Conservation (phyloP, 2,113 vertebrate species). For the Naja naja region DNA sequence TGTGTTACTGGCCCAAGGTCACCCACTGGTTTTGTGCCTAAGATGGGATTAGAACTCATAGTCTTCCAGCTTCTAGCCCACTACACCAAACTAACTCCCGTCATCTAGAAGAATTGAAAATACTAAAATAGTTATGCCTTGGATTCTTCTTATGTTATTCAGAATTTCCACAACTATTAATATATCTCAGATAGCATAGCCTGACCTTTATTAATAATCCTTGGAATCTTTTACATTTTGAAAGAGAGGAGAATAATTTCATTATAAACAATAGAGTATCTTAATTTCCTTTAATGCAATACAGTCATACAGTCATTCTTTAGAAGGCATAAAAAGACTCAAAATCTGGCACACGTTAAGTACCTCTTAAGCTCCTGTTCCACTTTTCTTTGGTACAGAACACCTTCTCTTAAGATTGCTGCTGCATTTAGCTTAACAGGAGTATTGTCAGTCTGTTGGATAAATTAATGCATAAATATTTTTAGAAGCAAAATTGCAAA, state of each 20-base stretch:
- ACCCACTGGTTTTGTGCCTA: background rate
- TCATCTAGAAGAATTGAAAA: background rate
- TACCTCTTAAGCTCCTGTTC: slow-evolving; percentile 85
- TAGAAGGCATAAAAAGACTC: background rate
- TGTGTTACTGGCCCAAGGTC: background rate
- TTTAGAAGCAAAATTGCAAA: slow-evolving; percentile 48
- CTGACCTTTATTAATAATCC: background rate
- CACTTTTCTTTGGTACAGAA: slow-evolving; percentile 76
- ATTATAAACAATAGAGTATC: background rate
- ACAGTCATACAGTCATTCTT: background rate
- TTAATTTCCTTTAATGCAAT: slow-evolving; percentile 5
- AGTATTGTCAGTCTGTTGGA: slow-evolving; percentile 68
- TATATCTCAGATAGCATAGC: background rate
- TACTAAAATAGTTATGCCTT: background rate
- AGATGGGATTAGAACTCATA: background rate
- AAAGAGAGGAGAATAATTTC: background rate
- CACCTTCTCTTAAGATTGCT: slow-evolving; percentile 82
- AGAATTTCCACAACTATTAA: background rate
- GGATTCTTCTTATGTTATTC: background rate
- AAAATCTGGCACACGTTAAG: fast-evolving
- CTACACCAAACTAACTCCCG: background rate
- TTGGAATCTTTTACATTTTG: background rate
- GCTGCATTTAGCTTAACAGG: slow-evolving; percentile 86
- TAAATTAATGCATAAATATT: slow-evolving; percentile 28
- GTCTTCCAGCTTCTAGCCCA: background rate